Base-by-base conservation (phyloP, 2,113 vertebrate genomes). In the Naja naja region DNA sequence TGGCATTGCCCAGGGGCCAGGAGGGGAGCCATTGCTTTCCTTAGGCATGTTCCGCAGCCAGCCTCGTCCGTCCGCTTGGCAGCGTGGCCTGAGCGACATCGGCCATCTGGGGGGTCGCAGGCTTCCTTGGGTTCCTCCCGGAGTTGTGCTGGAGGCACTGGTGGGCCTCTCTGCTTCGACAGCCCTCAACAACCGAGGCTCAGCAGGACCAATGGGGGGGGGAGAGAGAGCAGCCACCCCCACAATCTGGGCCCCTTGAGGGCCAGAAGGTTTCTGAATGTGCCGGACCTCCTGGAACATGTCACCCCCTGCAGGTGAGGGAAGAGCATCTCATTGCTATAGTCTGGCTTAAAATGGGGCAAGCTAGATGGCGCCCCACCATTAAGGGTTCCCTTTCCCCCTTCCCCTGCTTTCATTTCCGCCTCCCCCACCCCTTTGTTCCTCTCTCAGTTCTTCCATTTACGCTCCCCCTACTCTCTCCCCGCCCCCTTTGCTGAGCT, bases 241-340 rank as follows among this genome's bases (percentile, higher is more conserved):
- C 11, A 16, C n/a, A 6, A 20, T 5, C 18, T 39, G 16, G 39
- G 69, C n/a, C n/a, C 20, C n/a, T 18, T 20, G n/a, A 7, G n/a
- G 69, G 7, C 69, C 69, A 20, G n/a, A 0, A 18, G 69, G 34
- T 74, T 18, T 18, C 69, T 74, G n/a, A 30, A 64, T 11, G 25
- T 10, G 1, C 10, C 7, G 27, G 10, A 6, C 20, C n/a, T 39
- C n/a, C 5, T 74, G 69, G 5, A 34, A 34, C 5, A 8, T 7
- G 5, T 39, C 74, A 22, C 18, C 3, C 0, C 3, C 6, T 34
- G n/a, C n/a, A 0, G 2, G n/a, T 1, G n/a, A 0, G 16, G 6
- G 16, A 5, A 18, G 69, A 81, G 69, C 14, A 9, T 22, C 18
- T 34, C 34, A 20, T 9, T 7, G 34, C n/a, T n/a, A 34, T 16